A percentile compares a stretch with the other conserved stretches of the same genome.
phyloP scores from a whole-genome alignment of 2,113 vertebrate genomes.

The Phocoena sinus region DNA sequence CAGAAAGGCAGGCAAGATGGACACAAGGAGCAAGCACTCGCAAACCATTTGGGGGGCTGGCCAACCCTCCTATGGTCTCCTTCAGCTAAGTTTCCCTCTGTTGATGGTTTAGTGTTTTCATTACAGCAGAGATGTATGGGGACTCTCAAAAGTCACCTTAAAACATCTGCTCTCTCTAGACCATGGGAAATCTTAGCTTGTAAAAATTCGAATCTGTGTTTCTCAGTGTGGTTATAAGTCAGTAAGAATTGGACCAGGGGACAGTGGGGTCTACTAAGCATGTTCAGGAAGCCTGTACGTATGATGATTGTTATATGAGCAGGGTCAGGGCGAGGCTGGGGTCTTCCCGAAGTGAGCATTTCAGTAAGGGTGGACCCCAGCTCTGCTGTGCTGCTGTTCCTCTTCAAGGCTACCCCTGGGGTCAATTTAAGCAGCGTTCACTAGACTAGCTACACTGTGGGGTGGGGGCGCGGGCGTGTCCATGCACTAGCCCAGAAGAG shows the following conservation, averaged over 20 bases:
- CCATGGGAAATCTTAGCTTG: not conserved
- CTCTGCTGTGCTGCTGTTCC: not conserved
- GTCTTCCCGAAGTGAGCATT: not conserved
- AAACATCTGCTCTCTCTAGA: not conserved
- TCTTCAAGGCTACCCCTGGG: not conserved
- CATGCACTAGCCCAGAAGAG: not conserved
- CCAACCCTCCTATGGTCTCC: not conserved
- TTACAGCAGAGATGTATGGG: not conserved
- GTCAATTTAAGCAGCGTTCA: not conserved
- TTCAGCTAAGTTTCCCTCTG: not conserved
- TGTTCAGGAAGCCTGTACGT: not conserved
- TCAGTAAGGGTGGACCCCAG: accelerated
- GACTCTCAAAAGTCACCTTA: not conserved
- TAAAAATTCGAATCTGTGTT: not conserved
- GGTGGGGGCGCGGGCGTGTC: not conserved
- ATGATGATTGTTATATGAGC: too few species aligned
- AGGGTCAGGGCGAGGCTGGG: not conserved
- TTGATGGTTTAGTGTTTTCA: not conserved
- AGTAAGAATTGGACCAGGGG: not conserved
- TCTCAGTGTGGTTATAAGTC: not conserved
- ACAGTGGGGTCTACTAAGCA: not conserved
- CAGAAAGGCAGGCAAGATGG: not conserved
- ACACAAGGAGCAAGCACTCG: accelerated
- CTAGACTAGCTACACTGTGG: too few species aligned
- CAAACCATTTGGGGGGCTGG: not conserved